These are phyloP conservation scores for Oscheius sp. DNA, from an alignment of 2,888 invertebrate species.

Conservation along the genomic window DNA sequence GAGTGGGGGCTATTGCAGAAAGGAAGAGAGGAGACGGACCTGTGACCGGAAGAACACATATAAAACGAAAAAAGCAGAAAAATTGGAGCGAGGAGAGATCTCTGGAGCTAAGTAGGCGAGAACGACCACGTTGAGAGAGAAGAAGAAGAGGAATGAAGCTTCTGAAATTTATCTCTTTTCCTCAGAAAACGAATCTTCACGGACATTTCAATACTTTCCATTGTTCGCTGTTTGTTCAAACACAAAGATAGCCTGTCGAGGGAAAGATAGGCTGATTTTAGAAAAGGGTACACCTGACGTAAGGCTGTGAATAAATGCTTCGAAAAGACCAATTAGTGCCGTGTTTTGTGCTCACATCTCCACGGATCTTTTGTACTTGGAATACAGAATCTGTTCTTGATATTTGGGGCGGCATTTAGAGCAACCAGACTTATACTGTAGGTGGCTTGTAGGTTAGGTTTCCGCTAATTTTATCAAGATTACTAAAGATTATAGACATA, in stretches of 20 bases:
- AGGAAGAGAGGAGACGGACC: not conserved
- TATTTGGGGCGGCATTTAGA: too few relatives aligned
- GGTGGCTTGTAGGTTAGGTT: too few relatives aligned
- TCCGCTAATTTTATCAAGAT: too few relatives aligned
- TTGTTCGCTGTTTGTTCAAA: slow-evolving; percentile 24
- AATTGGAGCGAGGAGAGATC: not conserved
- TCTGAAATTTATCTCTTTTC: not conserved
- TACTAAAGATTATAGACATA: too few relatives aligned
- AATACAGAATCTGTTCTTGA: too few relatives aligned
- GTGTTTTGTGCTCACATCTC: too few relatives aligned
- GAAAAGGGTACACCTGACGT: too few relatives aligned
- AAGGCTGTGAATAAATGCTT: too few relatives aligned
- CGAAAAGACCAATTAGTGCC: too few relatives aligned
- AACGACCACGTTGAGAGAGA: not conserved
- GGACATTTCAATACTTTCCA: slow-evolving; percentile 16
- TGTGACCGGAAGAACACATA: slow-evolving; percentile 15
- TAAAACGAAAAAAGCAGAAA: not conserved
- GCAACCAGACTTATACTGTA: too few relatives aligned
- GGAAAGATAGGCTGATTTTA: too few relatives aligned
- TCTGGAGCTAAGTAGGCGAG: not conserved
- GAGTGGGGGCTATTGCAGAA: not conserved
- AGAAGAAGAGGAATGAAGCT: not conserved
- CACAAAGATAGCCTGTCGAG: not conserved
- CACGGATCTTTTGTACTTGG: too few relatives aligned
- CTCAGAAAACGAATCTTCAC: not conserved